phyloP scores from a whole-genome alignment of 2,797 vertebrate species.

The Halcyon smyrnensis region DNA sequence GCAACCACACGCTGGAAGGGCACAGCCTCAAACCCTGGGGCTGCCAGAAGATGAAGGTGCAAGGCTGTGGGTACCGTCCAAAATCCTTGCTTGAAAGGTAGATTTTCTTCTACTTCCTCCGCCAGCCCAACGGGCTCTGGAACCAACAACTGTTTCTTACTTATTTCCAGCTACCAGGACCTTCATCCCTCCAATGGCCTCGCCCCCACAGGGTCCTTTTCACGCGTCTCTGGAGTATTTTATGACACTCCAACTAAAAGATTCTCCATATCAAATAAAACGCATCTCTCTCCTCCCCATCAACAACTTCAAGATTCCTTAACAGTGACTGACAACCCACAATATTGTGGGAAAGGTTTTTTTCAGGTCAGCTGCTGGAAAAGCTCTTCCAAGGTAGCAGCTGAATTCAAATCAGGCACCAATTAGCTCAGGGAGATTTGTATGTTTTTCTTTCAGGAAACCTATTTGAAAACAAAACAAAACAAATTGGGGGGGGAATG shows the following conservation, averaged over 20 bases:
- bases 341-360: constrained; percentile 27
- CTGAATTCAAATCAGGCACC: constrained; percentile 65
- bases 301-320: neutral
- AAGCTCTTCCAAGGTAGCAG: constrained; percentile 49
- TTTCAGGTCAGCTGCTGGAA: constrained; percentile 44
- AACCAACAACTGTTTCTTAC: neutral
- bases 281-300: neutral
- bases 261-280: neutral
- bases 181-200: neutral
- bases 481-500: neutral
- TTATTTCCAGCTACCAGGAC: neutral
- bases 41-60: constrained; percentile 1
- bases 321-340: neutral
- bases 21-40: neutral
- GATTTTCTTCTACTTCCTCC: neutral
- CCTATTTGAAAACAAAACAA: constrained; percentile 61
- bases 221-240: neutral
- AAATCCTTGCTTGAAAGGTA: neutral
- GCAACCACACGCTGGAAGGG: neutral
- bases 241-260: neutral
- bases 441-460: constrained; percentile 59
- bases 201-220: neutral
- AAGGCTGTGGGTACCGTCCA: neutral
- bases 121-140: neutral
- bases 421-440: constrained; percentile 64